Evolutionary conservation across 2,113 vertebrate genomes (phyloP), one percentile per base, ranked within the genome.

Genomic region (Coreoperca whiteheadi): DNA sequence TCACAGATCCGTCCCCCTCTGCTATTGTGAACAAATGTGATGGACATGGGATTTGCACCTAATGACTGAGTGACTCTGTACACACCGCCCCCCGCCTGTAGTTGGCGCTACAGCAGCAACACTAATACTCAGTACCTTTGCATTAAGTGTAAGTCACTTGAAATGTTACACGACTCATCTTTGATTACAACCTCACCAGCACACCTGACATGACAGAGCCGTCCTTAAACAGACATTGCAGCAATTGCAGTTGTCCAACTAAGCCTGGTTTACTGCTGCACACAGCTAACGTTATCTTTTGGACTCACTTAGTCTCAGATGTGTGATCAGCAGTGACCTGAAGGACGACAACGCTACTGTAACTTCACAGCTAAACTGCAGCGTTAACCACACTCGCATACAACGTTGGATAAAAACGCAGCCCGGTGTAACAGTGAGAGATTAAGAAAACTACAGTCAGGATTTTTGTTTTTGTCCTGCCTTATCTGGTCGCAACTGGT

Each of bases 1-100:
- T 41, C 34, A 32, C 10, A 32, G 41, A 72, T 8, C 23, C 4
- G 2, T 20, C n/a, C 18, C 20, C 16, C 2, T 21, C 20, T 23
- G 50, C 7, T 9, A 23, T 4, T 69, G 50, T 84, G 81, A 89
- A 88, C 77, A 79, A 74, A 77, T 3, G 32, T 61, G 63, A 59
- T 16, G 60, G 34, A 21, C 73, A 60, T 28, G 75, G 53, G 71
- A 83, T 72, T 5, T 74, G 28, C 14, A 4, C 18, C 3, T 0
- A 15, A 15, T 12, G 4, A 41, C 10, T 7, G 2, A 2, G 0
- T 15, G 76, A 1, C 11, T 3, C 32, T 28, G 6, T 50, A 8
- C 7, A 0, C n/a, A n/a, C n/a, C n/a, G n/a, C n/a, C n/a, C n/a
- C n/a, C n/a, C n/a, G n/a, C n/a, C n/a, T n/a, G 43, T 32, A 74